Conservation (phyloP, 37 sponge, comb jelly and placozoan species). For the Beroe forskalii region DNA sequence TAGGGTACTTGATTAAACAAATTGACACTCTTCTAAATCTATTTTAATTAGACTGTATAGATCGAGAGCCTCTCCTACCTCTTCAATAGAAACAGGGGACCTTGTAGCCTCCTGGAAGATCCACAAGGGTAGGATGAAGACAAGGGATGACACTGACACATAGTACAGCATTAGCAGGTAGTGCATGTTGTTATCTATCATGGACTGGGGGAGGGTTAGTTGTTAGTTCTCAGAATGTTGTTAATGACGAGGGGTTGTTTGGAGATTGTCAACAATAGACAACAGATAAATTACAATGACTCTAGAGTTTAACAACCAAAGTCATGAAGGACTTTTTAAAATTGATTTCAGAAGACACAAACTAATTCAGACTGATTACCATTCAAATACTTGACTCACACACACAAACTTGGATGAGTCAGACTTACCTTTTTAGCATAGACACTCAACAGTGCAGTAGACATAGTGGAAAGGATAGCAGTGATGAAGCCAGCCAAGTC, state of each 20-base stretch:
- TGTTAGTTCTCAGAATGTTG: background rate
- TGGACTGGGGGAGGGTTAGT: slow-evolving; percentile 16
- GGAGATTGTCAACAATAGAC: too few relatives aligned
- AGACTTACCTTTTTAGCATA: slow-evolving; percentile 59
- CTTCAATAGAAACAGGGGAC: background rate
- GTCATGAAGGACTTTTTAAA: too few relatives aligned
- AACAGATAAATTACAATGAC: too few relatives aligned
- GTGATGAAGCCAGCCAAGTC: slow-evolving; percentile 22
- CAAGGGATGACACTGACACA: background rate
- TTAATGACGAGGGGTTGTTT: background rate
- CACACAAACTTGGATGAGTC: too few relatives aligned
- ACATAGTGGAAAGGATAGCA: slow-evolving; percentile 33
- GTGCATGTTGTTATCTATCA: slow-evolving; percentile 44
- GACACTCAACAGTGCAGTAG: slow-evolving; percentile 54
- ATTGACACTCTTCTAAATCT: too few relatives aligned
- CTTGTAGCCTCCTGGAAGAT: slow-evolving; percentile 11
- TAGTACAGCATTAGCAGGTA: slow-evolving; percentile 40
- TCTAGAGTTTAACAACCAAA: too few relatives aligned
- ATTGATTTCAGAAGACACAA: too few relatives aligned
- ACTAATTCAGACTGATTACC: too few relatives aligned
- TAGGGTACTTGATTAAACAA: too few relatives aligned
- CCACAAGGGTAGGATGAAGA: slow-evolving; percentile 11
- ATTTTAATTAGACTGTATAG: too few relatives aligned
- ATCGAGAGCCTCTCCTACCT: too few relatives aligned
- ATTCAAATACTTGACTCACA: too few relatives aligned